These are phyloP conservation scores for Lamellibrachia columna DNA, from an alignment of 2,888 invertebrate species.

Conservation along the genomic window DNA sequence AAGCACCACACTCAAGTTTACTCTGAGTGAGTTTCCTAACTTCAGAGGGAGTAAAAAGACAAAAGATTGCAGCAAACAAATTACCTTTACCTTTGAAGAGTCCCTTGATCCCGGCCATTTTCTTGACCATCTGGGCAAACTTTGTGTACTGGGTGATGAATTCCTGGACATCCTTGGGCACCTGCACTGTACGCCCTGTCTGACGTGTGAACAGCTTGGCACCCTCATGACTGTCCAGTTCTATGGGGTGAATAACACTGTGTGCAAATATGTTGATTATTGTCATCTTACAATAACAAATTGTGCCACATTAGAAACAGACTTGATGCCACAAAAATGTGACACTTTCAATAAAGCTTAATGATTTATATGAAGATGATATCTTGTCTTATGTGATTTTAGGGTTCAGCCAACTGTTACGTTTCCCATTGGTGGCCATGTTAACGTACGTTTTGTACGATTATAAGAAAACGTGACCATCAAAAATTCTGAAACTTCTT, in stretches of 20 bases:
- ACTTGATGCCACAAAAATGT: too few relatives aligned
- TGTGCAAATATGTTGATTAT: too few relatives aligned
- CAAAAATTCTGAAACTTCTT: too few relatives aligned
- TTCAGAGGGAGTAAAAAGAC: too few relatives aligned
- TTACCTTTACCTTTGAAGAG: slow-evolving; percentile 78
- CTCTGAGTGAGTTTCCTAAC: too few relatives aligned
- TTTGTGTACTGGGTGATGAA: slow-evolving; percentile 98
- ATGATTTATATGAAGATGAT: not conserved
- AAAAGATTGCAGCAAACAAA: not conserved
- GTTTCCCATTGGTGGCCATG: too few relatives aligned
- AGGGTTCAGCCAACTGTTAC: not conserved
- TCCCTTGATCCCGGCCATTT: slow-evolving; percentile 99
- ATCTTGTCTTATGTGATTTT: not conserved
- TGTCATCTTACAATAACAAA: too few relatives aligned
- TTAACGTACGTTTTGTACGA: too few relatives aligned
- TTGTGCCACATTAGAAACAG: too few relatives aligned
- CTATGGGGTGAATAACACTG: slow-evolving; percentile 66
- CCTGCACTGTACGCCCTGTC: slow-evolving; percentile 87
- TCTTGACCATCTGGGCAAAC: slow-evolving; percentile 98
- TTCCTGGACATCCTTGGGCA: slow-evolving; percentile 96
- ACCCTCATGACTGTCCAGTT: slow-evolving; percentile 94
- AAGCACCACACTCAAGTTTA: too few relatives aligned
- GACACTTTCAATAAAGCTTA: too few relatives aligned
- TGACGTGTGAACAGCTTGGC: slow-evolving; percentile 95
- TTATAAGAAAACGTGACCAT: too few relatives aligned